These are phyloP conservation scores for Peromyscus polionotus DNA, from an alignment of 2,113 vertebrate species.

Conservation along the genomic window DNA sequence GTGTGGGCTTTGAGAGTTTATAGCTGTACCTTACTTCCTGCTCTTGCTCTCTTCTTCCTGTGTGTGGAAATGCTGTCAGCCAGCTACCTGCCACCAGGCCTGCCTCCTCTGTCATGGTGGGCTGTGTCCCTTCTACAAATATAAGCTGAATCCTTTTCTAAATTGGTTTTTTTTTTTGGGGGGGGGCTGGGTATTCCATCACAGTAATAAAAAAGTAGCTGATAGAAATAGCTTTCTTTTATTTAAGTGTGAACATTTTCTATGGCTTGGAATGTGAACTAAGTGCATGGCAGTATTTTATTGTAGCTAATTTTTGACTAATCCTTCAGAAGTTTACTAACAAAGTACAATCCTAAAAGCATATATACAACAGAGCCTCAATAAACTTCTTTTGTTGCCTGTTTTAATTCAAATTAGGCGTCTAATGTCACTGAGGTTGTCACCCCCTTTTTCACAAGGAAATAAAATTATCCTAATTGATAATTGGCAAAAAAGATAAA, in stretches of 20 bases:
- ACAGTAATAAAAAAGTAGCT: background rate
- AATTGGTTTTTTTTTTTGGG: no score
- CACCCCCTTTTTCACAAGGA: background rate
- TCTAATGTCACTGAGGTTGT: background rate
- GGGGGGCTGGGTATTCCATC: background rate
- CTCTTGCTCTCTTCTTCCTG: background rate
- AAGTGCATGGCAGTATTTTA: background rate
- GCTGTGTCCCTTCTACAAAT: background rate
- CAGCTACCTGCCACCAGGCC: background rate
- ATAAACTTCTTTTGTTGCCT: background rate
- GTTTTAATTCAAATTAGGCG: conserved; percentile 21
- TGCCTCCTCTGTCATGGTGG: background rate
- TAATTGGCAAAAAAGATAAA: background rate
- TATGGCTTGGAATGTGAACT: background rate
- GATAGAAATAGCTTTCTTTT: background rate
- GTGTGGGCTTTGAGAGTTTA: background rate
- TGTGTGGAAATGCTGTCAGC: background rate
- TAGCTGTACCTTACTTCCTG: background rate
- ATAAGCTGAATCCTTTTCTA: background rate
- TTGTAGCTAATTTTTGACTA: conserved; percentile 36
- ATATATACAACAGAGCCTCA: background rate
- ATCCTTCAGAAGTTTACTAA: background rate
- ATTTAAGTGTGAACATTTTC: background rate
- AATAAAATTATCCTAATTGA: conserved; percentile 23
- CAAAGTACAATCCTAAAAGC: conserved; percentile 7